Percentiles rank a stretch among this genome's conserved stretches.
phyloP scores from a whole-genome alignment of 1,140 invertebrate species.

The Anastatus disparis region DNA sequence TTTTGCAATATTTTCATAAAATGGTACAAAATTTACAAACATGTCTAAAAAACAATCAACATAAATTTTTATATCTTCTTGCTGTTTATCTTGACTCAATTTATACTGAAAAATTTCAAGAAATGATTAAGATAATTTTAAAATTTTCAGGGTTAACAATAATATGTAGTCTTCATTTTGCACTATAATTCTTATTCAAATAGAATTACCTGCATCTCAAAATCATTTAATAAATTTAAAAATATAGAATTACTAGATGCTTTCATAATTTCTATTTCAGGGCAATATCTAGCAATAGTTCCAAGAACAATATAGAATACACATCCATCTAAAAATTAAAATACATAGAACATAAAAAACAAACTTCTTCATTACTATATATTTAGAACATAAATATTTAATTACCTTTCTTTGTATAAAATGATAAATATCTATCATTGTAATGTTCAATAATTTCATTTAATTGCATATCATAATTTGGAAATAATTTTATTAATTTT shows the following conservation, averaged over 20 bases:
- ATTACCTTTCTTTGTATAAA: slow-evolving; percentile 44
- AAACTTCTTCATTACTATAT: background rate
- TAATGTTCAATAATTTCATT: slow-evolving; percentile 41
- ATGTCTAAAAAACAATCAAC: slow-evolving; percentile 48
- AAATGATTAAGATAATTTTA: too few relatives aligned
- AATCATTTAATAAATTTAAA: slow-evolving; percentile 35
- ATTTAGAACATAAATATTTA: background rate
- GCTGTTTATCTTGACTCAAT: background rate
- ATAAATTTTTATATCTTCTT: slow-evolving; percentile 43
- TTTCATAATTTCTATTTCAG: slow-evolving; percentile 12
- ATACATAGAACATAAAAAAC: background rate
- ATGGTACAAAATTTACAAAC: slow-evolving; percentile 43
- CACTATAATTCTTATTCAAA: too few relatives aligned
- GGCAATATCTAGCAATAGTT: slow-evolving; percentile 42
- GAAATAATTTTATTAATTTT: slow-evolving; percentile 47
- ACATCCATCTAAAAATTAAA: slow-evolving; percentile 24
- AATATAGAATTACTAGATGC: slow-evolving; percentile 38
- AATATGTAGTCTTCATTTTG: too few relatives aligned
- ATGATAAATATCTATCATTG: slow-evolving; percentile 11
- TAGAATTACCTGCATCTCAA: slow-evolving; percentile 46
- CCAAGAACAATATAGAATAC: slow-evolving; percentile 34
- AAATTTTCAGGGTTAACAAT: too few relatives aligned
- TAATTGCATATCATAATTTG: slow-evolving; percentile 42
- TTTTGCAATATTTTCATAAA: background rate
- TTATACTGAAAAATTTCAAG: slow-evolving; percentile 41